phyloP scores from a whole-genome alignment of 1,140 invertebrate species.

The Zaprionus davidi region DNA sequence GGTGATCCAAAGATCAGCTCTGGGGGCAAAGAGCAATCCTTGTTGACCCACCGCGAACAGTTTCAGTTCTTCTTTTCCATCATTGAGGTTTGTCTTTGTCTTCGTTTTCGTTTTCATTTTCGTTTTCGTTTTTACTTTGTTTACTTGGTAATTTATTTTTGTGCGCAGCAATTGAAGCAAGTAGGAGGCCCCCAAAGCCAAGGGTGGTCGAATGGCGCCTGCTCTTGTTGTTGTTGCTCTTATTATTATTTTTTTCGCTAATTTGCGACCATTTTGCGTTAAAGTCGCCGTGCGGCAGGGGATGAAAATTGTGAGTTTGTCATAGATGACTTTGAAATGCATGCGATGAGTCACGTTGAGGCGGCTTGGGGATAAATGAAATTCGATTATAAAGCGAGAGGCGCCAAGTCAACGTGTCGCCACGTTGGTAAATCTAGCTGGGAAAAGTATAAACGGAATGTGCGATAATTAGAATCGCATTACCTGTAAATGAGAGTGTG shows the following conservation, averaged over 20 bases:
- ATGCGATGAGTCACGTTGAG: constrained; percentile 58
- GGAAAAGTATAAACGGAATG: neutral
- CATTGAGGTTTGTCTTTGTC: neutral
- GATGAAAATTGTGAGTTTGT: constrained; percentile 53
- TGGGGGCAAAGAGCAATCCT: constrained; percentile 19
- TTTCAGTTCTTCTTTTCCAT: neutral
- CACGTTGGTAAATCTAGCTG: constrained; percentile 12
- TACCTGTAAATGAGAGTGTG: neutral
- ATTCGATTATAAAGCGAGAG: constrained; percentile 53
- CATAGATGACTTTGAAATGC: constrained; percentile 61
- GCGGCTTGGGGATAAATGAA: constrained; percentile 33
- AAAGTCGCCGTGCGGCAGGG: constrained; percentile 14
- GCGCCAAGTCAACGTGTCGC: constrained; percentile 2
- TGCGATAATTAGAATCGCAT: neutral
- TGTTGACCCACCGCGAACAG: constrained; percentile 29
- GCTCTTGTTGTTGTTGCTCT: neutral
- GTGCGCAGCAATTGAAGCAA: constrained; percentile 53
- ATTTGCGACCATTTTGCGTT: constrained; percentile 45
- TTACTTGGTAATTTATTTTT: constrained; percentile 71
- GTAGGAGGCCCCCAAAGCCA: constrained; percentile 64
- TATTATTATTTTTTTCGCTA: constrained; percentile 43
- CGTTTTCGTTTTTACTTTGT: constrained; percentile 44
- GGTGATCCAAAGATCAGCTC: constrained; percentile 13
- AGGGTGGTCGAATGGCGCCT: constrained; percentile 52
- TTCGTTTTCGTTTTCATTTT: neutral